phyloP scores from a whole-genome alignment of 2,113 vertebrate species.

The Spea multiplicata region DNA sequence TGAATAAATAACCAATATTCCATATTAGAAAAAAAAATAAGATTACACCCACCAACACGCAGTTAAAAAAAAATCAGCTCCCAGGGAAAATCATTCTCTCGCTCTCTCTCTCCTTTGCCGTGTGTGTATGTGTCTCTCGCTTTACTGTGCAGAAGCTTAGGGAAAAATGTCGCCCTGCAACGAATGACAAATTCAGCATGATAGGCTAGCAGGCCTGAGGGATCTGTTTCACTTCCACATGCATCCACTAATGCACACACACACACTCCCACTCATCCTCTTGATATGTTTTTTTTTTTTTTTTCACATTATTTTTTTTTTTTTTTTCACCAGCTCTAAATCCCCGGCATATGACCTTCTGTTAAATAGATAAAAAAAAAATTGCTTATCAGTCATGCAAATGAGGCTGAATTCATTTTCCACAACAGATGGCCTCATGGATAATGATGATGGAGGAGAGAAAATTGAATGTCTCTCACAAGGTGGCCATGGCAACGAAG shows the following conservation, averaged over 20 bases:
- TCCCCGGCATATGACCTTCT: slow-evolving; percentile 99
- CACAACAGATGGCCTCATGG: slow-evolving; percentile 99
- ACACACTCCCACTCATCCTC: slow-evolving; percentile 73
- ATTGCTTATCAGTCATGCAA: slow-evolving; percentile 99
- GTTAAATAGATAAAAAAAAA: slow-evolving; percentile 99
- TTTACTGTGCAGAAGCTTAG: slow-evolving; percentile 70
- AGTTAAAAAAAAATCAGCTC: slow-evolving; percentile 56
- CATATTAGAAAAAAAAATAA: slow-evolving; percentile 56
- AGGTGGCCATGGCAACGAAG: slow-evolving; percentile 98
- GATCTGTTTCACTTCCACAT: slow-evolving; percentile 72
- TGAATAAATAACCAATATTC: slow-evolving; percentile 64
- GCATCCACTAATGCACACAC: slow-evolving; percentile 71
- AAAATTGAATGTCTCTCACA: slow-evolving; percentile 99
- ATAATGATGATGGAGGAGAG: slow-evolving; percentile 99
- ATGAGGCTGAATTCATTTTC: slow-evolving; percentile 99
- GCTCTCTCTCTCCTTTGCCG: slow-evolving; percentile 43
- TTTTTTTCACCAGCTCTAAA: slow-evolving; percentile 81
- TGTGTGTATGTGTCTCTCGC: slow-evolving; percentile 53
- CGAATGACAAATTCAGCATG: slow-evolving; percentile 77
- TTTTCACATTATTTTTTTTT: slow-evolving; percentile 59
- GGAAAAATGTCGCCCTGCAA: slow-evolving; percentile 78
- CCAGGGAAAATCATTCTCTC: slow-evolving; percentile 63
- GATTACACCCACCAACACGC: slow-evolving; percentile 69
- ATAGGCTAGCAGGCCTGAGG: slow-evolving; percentile 76
- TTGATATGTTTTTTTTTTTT: slow-evolving; percentile 66